Conservation (phyloP, 2,888 invertebrate species). For the Dasysyrphus albostriatus region DNA sequence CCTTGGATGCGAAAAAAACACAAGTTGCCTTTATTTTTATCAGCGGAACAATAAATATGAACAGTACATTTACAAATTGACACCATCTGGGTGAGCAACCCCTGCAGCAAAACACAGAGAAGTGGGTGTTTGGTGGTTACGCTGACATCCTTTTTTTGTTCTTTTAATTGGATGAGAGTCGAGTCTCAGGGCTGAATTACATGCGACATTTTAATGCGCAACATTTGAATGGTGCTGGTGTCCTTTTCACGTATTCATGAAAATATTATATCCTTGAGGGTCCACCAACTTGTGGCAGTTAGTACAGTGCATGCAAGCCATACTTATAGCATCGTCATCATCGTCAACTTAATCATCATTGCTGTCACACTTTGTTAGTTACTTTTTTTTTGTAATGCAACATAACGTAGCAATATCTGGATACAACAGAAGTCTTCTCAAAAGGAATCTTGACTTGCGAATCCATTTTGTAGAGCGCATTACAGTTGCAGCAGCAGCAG, state of each 20-base stretch:
- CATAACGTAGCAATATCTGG: background rate
- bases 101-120: slow-evolving; percentile 34
- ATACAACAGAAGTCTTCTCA: slow-evolving; percentile 30
- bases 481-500: background rate
- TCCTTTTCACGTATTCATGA: slow-evolving; percentile 75
- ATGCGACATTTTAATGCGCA: slow-evolving; percentile 76
- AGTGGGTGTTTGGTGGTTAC: slow-evolving; percentile 46
- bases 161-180: slow-evolving; percentile 73
- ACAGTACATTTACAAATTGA: slow-evolving; percentile 34
- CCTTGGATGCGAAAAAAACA: background rate
- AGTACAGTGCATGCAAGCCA: slow-evolving; percentile 57
- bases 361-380: slow-evolving; percentile 72
- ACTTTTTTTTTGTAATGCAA: slow-evolving; percentile 45
- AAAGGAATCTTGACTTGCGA: slow-evolving; percentile 53
- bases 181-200: slow-evolving; percentile 73
- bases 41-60: slow-evolving; percentile 18
- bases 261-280: slow-evolving; percentile 72
- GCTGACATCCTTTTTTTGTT: slow-evolving; percentile 57
- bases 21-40: background rate
- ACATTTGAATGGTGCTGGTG: slow-evolving; percentile 73
- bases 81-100: slow-evolving; percentile 49
- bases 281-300: slow-evolving; percentile 62
- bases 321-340: slow-evolving; percentile 31
- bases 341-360: slow-evolving; percentile 49
- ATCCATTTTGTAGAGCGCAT: slow-evolving; percentile 35